Evolutionary conservation across 2,113 vertebrate genomes (phyloP).

Genomic region (Daboia siamensis): DNA sequence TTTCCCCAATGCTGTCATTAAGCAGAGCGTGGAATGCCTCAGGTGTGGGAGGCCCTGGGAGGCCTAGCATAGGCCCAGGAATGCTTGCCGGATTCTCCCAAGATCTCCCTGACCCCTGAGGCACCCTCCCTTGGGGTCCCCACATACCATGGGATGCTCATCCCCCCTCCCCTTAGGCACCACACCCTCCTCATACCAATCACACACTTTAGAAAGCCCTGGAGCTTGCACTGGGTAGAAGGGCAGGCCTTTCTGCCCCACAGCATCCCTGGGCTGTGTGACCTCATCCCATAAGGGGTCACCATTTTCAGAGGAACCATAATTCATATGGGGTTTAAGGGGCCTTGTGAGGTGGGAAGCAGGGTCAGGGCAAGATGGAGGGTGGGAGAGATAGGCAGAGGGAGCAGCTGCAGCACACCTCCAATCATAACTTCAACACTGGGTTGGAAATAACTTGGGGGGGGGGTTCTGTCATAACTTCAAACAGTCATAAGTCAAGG

Average conservation of each 20-base stretch:
- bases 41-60: not conserved
- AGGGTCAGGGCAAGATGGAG: not conserved
- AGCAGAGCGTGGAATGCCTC: not conserved
- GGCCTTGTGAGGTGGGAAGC: not conserved
- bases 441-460: not conserved
- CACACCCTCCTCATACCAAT: not conserved
- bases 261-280: not conserved
- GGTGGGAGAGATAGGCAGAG: not conserved
- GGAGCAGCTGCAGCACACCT: not conserved
- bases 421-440: not conserved
- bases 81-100: not conserved
- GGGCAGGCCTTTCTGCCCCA: not conserved
- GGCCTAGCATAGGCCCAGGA: too few species aligned
- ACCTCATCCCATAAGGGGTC: not conserved
- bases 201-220: not conserved
- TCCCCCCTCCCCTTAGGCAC: not conserved
- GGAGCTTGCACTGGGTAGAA: not conserved
- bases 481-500: not conserved
- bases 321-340: not conserved
- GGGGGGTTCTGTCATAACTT: not conserved
- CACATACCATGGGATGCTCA: not conserved
- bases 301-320: not conserved
- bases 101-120: not conserved
- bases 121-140: not conserved
- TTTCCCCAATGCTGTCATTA: not conserved